Base-by-base conservation (phyloP, 2,888 invertebrate species). In the Lacanobia wlatinum region DNA sequence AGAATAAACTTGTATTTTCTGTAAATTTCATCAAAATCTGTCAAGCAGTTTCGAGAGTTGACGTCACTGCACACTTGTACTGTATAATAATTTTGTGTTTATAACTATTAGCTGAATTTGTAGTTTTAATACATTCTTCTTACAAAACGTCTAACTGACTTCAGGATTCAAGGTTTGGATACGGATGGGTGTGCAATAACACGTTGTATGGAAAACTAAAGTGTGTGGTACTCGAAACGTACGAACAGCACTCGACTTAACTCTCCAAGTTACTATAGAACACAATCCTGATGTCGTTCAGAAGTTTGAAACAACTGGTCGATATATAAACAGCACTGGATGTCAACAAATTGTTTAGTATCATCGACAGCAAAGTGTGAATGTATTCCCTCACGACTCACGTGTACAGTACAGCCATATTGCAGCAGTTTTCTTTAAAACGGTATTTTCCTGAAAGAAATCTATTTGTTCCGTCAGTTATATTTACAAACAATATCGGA, bases 61-160 rank as follows among this genome's bases (percentile, higher is more conserved):
- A 66, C 58, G 61, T 21, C 18, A 60, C 83, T 70, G 66, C 75
- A 64, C 80, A 77, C 59, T 70, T 59, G 48, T 69, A 64, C 62
- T 84, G 82, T 85, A 84, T 77, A 59, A 78, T 80, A 78, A 73
- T 71, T 60, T 85, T 81, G 72, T 80, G 76, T 84, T 82, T 83
- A 75, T 76, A 64, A 76, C 61, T 73, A 74, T 78, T 85, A 85
- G 85, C 86, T 65, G 71, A 85, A 85, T 81, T 85, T 74, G 73
- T 84, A 84, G 84, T 70, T 71, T 75, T 70, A 82, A 72, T 66
- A 59, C 67, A 72, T 73, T 72, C 58, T 65, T 78, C 71, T 76
- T 77, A 58, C 65, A 56, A 50, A 72, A 75, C 53, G 53, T 85
- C 71, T 59, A 52, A 70, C 34, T 70, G 28, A 71, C 72, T 12